Evolutionary conservation across 2,797 vertebrate genomes (phyloP).

Genomic region (Enteromius afrohamiltoni): DNA sequence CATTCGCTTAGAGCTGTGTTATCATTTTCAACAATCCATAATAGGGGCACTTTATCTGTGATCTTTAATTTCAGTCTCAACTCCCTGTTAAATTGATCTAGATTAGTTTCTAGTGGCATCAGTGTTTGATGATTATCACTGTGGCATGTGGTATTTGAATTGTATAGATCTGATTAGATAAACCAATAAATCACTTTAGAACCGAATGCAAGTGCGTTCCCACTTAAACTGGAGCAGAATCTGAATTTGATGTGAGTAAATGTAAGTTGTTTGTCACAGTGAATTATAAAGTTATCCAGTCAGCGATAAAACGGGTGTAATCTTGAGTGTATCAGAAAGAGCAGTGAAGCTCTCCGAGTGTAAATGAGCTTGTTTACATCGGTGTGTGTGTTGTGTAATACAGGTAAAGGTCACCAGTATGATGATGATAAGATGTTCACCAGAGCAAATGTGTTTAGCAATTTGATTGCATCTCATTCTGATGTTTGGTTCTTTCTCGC

Average conservation of each 20-base stretch:
- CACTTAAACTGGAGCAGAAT: background rate
- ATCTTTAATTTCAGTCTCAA: background rate
- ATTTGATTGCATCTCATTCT: constrained; percentile 30
- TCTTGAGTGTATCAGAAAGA: background rate
- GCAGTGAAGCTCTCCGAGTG: background rate
- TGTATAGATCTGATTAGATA: background rate
- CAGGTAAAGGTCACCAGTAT: background rate
- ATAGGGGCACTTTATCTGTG: background rate
- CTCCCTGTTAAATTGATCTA: no score
- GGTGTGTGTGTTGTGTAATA: constrained; percentile 6
- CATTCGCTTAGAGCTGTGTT: no score
- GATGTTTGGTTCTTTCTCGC: constrained; percentile 28
- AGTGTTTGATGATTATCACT: background rate
- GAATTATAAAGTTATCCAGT: background rate
- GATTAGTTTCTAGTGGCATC: background rate
- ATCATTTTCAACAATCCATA: no score
- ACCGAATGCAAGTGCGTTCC: background rate
- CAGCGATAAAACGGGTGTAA: background rate
- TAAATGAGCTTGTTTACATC: background rate
- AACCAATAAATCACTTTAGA: background rate
- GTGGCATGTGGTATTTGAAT: background rate
- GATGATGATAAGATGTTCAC: constrained; percentile 7
- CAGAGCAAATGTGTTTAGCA: background rate
- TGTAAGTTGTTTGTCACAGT: background rate
- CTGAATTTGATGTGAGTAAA: background rate